phyloP scores from a whole-genome alignment of 2,113 vertebrate genomes.

The Bufo gargarizans region DNA sequence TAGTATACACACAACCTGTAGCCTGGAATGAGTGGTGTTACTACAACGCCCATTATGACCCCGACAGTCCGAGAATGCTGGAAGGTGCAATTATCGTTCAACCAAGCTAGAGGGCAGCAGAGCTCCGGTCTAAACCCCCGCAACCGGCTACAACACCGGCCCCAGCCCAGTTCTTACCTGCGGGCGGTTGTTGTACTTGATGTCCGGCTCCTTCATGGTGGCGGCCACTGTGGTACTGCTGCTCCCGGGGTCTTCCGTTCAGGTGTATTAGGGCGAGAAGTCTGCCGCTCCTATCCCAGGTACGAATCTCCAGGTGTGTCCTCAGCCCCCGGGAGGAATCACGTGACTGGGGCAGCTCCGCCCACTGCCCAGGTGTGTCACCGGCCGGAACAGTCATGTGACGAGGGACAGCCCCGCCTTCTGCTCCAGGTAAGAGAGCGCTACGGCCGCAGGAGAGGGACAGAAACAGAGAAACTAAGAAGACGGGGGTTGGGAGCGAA shows the following conservation, averaged over 20 bases:
- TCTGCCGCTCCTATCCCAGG: background rate
- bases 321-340: background rate
- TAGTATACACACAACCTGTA: background rate
- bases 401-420: background rate
- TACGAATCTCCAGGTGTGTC: slow-evolving; percentile 1
- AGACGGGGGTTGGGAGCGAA: background rate
- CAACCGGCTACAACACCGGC: background rate
- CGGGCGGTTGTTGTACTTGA: slow-evolving; percentile 20
- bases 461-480: slow-evolving; percentile 1
- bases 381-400: background rate
- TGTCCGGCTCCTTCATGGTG: slow-evolving; percentile 3
- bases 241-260: background rate
- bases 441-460: background rate
- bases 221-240: background rate
- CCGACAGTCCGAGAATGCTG: background rate
- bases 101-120: background rate
- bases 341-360: background rate
- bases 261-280: background rate
- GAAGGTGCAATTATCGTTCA: background rate
- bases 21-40: background rate
- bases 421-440: background rate
- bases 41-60: background rate
- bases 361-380: background rate
- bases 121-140: background rate
- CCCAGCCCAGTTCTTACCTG: background rate